Base-by-base conservation (phyloP, 37 sponge, comb jelly and placozoan genomes). In the Ephydatia muelleri region DNA sequence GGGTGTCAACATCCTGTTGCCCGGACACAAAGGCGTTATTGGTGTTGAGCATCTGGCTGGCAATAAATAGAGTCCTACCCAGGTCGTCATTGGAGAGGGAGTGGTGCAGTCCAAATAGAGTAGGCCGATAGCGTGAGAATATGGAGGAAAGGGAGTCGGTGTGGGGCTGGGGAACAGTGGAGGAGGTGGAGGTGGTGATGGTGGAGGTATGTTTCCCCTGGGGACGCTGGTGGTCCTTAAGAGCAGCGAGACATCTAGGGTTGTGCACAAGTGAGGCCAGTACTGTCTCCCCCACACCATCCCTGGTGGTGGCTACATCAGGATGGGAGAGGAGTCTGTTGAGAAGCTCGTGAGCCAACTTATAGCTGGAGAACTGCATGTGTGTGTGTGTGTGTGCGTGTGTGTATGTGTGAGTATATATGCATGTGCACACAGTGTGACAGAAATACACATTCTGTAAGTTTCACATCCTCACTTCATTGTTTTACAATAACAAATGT, bases 241-340 rank as follows among this genome's bases (percentile, higher is more conserved):
- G 79, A 5, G 76, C 33, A n/a, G n/a, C 48, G 8, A 91, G 38
- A 31, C 83, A 85, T 19, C 28, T 48, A 2, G 82, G 71, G 79
- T 93, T 93, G 84, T 89, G 90, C 21, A 93, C 68, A 2, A 86
- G 65, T 5, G 93, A 85, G 48, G 75, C n/a, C 0, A 93, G 78
- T 9, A 74, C 65, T 25, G 89, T 86, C 35, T 93, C 93, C 16
- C 87, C 87, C 12, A 30, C 78, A 5, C 14, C 34, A 68, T 88
- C 88, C 26, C 21, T 40, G 32, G 85, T 71, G 36, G 82, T 81
- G 65, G 49, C 75, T 3, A 85, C 68, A 21, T 80, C 47, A 9
- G 39, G 23, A 36, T 76, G 57, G 70, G 88, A 68, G 33, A 87
- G 82, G 47, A 87, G 77, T n/a, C 34, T 75, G 25, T 21, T 36